Base-by-base conservation (phyloP, 1,140 invertebrate genomes). In the Atopsyche davidsoni region DNA sequence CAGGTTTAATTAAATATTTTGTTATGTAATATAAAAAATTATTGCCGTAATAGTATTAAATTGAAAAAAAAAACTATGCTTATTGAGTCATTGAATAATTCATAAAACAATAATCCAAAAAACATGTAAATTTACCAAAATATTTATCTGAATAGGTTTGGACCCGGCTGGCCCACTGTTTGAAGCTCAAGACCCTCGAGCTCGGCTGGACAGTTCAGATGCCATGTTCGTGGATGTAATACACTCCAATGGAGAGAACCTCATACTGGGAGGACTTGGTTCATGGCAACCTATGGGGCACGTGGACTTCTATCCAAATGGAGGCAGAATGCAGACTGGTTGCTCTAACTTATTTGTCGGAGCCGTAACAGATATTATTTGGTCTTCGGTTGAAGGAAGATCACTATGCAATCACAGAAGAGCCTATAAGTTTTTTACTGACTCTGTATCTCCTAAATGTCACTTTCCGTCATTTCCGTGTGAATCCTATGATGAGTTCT, bases 161-260 rank as follows among this genome's bases (percentile, higher is more conserved):
- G 91, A 95, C 75, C 90, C 91, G 17, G 91, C 91, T 0, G 91
- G 90, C 4, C 91, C 91, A 0, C 72, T 93, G 0, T 94, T 93
- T 64, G 89, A 93, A 64, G 83, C 84, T 19, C 89, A 92, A 65
- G 87, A 91, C 59, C 79, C 85, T 0, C 75, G 81, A 41, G 89
- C 85, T 0, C 75, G 91, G 1, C 68, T 95, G 34, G 91, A 94
- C 63, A 79, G 83, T 36, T 79, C 75, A 0, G 92, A 96, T 68
- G 93, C 93, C 0, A 77, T 82, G 31, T 96, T 95, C 65, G 93
- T 97, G 0, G 94, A 96, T 64, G 89, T 94, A 0, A 95, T 96
- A 35, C 93, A 97, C 64, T 92, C 89, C 10, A 94, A 96, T 65
- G 92, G 90, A 0, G 89, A 92, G 61, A 89, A 89, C 52, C 69